Conservation (phyloP, 92 coral and sea anemone genomes). For the Parazoanthus darwini region DNA sequence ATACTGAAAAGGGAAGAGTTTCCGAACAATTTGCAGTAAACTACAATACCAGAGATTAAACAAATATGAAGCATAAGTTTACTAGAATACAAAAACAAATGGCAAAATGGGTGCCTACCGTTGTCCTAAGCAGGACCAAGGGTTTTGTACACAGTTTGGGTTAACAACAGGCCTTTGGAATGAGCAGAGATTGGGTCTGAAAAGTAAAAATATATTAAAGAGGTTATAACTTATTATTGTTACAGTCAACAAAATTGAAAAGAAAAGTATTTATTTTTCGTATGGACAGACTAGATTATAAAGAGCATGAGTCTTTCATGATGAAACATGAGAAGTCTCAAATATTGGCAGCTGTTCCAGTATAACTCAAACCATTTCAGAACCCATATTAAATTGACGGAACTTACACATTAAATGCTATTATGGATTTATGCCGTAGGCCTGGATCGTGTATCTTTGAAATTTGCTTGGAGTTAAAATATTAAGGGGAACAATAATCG, state of each 20-base stretch:
- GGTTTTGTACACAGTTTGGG: not conserved
- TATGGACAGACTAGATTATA: not conserved
- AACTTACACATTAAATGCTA: not conserved
- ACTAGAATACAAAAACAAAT: not conserved
- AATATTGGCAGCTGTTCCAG: constrained; percentile 5
- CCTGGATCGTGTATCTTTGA: not conserved
- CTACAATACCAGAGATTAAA: not conserved
- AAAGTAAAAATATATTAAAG: not conserved
- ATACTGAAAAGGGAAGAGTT: too few relatives aligned
- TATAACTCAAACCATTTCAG: not conserved
- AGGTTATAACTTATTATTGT: not conserved
- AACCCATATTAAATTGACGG: not conserved
- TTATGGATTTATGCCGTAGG: not conserved
- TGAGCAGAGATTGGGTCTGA: constrained; percentile 22
- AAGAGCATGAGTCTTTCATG: not conserved
- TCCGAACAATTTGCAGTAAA: not conserved
- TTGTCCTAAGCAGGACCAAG: constrained; percentile 20
- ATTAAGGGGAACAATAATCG: not conserved
- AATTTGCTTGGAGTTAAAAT: not conserved
- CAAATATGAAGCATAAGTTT: not conserved
- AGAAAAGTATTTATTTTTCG: not conserved
- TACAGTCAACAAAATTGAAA: not conserved
- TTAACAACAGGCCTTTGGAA: constrained; percentile 5
- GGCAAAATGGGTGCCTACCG: not conserved
- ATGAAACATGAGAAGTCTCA: not conserved